These are phyloP conservation scores for Popillia japonica DNA, from an alignment of 1,140 invertebrate species.

Conservation along the genomic window DNA sequence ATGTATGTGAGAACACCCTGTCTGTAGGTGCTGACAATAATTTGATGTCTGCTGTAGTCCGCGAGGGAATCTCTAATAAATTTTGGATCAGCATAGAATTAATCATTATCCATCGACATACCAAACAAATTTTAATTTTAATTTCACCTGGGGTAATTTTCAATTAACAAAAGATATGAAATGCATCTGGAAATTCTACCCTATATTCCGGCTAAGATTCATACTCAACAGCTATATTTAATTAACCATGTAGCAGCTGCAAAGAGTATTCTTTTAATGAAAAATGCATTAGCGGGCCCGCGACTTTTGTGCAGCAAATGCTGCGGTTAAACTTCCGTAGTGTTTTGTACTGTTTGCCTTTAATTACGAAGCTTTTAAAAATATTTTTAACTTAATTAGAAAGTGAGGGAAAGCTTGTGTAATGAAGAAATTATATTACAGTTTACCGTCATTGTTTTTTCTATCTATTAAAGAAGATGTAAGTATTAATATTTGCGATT, in stretches of 20 bases:
- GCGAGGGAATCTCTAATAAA: too few species aligned
- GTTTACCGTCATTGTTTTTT: too few species aligned
- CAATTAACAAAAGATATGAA: neutral
- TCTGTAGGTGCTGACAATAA: too few species aligned
- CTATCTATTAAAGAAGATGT: too few species aligned
- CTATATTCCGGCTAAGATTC: neutral
- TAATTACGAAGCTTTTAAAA: neutral
- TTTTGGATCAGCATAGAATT: too few species aligned
- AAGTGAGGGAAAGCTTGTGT: too few species aligned
- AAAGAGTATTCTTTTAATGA: neutral
- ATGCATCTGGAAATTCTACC: neutral
- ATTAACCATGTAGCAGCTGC: neutral
- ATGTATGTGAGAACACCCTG: too few species aligned
- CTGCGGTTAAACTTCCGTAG: neutral
- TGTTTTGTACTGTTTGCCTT: neutral
- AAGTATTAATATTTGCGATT: too few species aligned
- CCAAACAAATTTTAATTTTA: neutral
- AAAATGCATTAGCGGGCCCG: neutral
- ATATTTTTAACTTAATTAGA: too few species aligned
- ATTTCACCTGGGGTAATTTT: neutral
- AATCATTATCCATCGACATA: neutral
- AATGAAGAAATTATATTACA: too few species aligned
- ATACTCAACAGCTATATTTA: neutral
- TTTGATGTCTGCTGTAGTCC: too few species aligned
- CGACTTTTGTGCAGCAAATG: too few species aligned